Percentiles rank a stretch among this genome's conserved stretches.
These are phyloP conservation scores for Amblyopsis hoosieri DNA, from an alignment of 2,797 vertebrate species.

Conservation along the genomic window DNA sequence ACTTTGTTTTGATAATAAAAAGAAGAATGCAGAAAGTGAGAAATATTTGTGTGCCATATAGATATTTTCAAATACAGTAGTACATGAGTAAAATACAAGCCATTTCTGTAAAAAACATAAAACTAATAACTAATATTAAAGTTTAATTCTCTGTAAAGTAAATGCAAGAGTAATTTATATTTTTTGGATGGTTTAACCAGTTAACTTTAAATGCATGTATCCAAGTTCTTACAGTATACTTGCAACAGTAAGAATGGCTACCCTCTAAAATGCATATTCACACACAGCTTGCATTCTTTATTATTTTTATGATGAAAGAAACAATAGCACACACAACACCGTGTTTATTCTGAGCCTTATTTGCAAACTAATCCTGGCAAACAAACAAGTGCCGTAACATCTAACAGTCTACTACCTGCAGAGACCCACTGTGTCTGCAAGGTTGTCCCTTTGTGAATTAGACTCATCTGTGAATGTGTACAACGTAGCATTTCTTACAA, in stretches of 20 bases:
- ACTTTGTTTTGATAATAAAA: background rate
- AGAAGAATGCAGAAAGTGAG: too few species aligned
- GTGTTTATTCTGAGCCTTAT: slow-evolving; percentile 49
- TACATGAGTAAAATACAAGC: too few species aligned
- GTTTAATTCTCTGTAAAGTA: too few species aligned
- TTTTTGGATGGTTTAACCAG: too few species aligned
- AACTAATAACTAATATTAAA: too few species aligned
- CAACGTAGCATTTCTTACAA: slow-evolving; percentile 65
- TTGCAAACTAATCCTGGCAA: slow-evolving; percentile 55
- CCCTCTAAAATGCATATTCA: background rate
- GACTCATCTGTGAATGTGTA: slow-evolving; percentile 64
- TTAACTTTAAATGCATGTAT: too few species aligned
- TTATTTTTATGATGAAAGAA: background rate
- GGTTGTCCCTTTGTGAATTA: slow-evolving; percentile 54
- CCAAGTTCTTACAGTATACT: background rate
- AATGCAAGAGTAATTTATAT: too few species aligned
- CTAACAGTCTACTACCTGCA: slow-evolving; percentile 44
- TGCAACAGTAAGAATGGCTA: background rate
- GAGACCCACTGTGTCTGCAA: slow-evolving; percentile 59
- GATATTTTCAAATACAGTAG: too few species aligned
- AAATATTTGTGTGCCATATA: too few species aligned
- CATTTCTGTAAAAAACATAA: too few species aligned
- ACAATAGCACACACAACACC: slow-evolving; percentile 41
- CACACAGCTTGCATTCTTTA: background rate
- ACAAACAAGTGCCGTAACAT: slow-evolving; percentile 40